Percentiles rank a stretch among this genome's conserved stretches.
phyloP scores from a whole-genome alignment of 2,797 vertebrate species.

The Nasua narica region DNA sequence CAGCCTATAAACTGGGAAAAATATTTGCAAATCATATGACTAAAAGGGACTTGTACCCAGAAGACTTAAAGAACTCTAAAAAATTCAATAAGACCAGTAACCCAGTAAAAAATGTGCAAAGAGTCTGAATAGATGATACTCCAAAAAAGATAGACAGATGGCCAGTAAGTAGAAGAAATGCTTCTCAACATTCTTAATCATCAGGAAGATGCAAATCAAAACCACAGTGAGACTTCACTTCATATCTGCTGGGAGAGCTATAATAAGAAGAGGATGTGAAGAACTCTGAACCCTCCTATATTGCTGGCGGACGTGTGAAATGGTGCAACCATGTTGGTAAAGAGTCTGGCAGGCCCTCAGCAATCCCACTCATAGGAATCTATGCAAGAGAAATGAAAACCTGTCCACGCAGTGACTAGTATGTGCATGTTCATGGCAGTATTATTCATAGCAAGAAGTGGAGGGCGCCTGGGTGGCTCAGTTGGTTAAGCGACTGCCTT shows the following conservation, averaged over 20 bases:
- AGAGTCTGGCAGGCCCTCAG: background rate
- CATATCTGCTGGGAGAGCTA: background rate
- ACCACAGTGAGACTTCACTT: background rate
- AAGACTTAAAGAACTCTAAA: background rate
- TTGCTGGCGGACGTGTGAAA: background rate
- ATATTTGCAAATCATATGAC: background rate
- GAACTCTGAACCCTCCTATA: background rate
- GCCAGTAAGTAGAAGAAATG: background rate
- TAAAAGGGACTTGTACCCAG: background rate
- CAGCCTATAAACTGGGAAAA: background rate
- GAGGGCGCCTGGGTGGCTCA: no score
- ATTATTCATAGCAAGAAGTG: background rate
- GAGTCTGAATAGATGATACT: background rate
- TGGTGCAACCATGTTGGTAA: background rate
- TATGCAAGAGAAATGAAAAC: background rate
- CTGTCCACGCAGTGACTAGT: background rate
- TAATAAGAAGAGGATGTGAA: background rate
- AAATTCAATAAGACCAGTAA: constrained; percentile 1
- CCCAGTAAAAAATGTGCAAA: background rate
- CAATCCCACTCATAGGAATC: background rate
- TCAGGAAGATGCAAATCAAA: background rate
- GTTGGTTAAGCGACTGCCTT: no score
- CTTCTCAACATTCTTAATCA: background rate
- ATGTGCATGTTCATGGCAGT: background rate
- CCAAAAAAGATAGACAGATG: background rate